These are phyloP conservation scores for Gorilla gorilla DNA, from an alignment of 2,113 vertebrate species.

Conservation along the genomic window DNA sequence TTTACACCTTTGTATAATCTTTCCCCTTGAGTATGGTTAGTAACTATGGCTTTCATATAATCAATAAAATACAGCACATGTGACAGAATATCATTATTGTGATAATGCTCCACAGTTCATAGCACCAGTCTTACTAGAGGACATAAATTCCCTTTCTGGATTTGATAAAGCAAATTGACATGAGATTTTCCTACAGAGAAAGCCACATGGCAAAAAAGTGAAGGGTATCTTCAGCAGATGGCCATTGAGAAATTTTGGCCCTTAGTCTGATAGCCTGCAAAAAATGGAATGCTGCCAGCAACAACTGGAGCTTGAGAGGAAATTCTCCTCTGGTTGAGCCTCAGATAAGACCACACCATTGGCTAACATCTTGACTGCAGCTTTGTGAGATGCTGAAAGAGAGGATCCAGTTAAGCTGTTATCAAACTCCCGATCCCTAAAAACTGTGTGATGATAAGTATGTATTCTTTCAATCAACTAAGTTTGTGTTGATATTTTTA, in stretches of 20 bases:
- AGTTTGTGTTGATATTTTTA: neutral
- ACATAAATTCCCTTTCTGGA: neutral
- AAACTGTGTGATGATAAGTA: neutral
- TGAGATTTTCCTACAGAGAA: slow-evolving; percentile 28
- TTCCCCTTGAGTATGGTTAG: neutral
- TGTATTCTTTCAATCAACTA: neutral
- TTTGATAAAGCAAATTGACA: slow-evolving; percentile 33
- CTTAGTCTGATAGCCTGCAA: neutral
- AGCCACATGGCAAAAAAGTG: neutral
- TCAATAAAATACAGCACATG: neutral
- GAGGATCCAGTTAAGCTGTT: neutral
- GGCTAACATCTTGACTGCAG: neutral
- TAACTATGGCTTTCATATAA: neutral
- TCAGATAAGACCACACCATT: neutral
- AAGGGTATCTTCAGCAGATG: slow-evolving; percentile 6
- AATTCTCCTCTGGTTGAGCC: neutral
- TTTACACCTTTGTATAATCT: neutral
- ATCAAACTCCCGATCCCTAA: neutral
- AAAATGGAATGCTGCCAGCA: neutral
- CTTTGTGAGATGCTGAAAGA: neutral
- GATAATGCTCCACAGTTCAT: neutral
- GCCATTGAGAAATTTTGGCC: neutral
- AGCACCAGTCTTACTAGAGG: neutral
- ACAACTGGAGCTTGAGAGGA: neutral
- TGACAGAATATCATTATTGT: neutral